Evolutionary conservation across 2,888 invertebrate species (phyloP).

Genomic region (Molanna angustata): DNA sequence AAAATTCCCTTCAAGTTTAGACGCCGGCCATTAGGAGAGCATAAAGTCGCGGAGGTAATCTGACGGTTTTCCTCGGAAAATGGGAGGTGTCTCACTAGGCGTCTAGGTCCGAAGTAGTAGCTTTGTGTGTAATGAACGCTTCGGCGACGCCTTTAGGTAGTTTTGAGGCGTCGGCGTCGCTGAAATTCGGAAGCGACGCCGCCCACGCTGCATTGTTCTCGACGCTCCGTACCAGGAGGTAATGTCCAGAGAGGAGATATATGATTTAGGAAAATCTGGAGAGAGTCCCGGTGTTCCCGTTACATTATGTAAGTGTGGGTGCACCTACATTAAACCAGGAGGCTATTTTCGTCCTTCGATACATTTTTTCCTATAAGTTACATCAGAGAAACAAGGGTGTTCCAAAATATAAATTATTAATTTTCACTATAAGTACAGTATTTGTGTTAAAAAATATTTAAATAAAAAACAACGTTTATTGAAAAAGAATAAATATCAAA

Average conservation of each 20-base stretch:
- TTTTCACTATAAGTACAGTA: too few relatives aligned
- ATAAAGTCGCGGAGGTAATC: background rate
- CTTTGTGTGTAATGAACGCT: too few relatives aligned
- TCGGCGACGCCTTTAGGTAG: slow-evolving; percentile 37
- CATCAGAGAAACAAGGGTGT: too few relatives aligned
- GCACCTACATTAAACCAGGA: too few relatives aligned
- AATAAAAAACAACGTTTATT: too few relatives aligned
- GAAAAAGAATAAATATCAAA: too few relatives aligned
- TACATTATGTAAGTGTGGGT: slow-evolving; percentile 6
- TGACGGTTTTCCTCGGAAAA: slow-evolving; percentile 6
- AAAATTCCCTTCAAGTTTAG: slow-evolving; percentile 14
- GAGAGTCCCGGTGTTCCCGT: slow-evolving; percentile 3
- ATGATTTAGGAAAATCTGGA: slow-evolving; percentile 13
- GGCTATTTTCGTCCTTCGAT: slow-evolving; percentile 23
- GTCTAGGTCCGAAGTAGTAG: too few relatives aligned
- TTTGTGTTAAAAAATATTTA: too few relatives aligned
- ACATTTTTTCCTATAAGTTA: too few relatives aligned
- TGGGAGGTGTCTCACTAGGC: slow-evolving; percentile 9
- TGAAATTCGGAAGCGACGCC: slow-evolving; percentile 36
- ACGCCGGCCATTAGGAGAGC: slow-evolving; percentile 5
- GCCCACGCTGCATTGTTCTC: slow-evolving; percentile 52
- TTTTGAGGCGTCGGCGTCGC: slow-evolving; percentile 36
- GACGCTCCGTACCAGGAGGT: slow-evolving; percentile 44
- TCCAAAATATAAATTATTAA: too few relatives aligned
- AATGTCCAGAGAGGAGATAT: slow-evolving; percentile 40